Conservation (phyloP, 2,113 vertebrate genomes). For the Gymnorhina tibicen region DNA sequence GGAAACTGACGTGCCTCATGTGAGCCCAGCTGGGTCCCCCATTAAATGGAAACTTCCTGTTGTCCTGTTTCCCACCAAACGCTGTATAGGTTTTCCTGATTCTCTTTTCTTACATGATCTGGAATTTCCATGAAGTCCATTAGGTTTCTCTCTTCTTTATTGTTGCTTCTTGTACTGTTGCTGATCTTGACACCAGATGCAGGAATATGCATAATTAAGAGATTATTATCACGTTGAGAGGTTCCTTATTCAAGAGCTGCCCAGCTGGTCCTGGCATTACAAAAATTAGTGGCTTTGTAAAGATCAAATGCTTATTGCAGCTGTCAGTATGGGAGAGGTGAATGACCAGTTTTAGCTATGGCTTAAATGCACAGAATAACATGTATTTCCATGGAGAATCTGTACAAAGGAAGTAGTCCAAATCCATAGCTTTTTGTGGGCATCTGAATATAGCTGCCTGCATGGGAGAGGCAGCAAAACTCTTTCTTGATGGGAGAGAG, state of each 20-base stretch:
- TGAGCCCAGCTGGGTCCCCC: rapidly evolving
- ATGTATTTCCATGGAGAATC: background rate
- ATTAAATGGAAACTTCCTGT: background rate
- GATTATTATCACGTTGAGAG: background rate
- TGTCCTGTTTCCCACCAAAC: background rate
- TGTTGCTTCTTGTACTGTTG: background rate
- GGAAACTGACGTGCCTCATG: rapidly evolving
- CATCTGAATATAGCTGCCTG: background rate
- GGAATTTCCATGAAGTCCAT: background rate
- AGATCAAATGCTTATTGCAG: background rate
- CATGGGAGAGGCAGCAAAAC: background rate
- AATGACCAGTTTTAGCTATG: background rate
- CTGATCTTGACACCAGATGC: background rate
- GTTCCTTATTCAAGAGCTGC: background rate
- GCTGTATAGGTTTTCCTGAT: background rate
- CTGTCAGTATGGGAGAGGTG: background rate
- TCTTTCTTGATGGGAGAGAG: background rate
- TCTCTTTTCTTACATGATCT: background rate
- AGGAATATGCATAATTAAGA: background rate
- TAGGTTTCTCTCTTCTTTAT: background rate
- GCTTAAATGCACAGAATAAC: background rate
- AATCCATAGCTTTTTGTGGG: background rate
- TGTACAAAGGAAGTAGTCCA: background rate
- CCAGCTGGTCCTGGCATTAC: background rate
- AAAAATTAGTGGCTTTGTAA: background rate